These are phyloP conservation scores for Bradysia coprophila DNA, from an alignment of 1,140 invertebrate genomes.

Conservation along the genomic window DNA sequence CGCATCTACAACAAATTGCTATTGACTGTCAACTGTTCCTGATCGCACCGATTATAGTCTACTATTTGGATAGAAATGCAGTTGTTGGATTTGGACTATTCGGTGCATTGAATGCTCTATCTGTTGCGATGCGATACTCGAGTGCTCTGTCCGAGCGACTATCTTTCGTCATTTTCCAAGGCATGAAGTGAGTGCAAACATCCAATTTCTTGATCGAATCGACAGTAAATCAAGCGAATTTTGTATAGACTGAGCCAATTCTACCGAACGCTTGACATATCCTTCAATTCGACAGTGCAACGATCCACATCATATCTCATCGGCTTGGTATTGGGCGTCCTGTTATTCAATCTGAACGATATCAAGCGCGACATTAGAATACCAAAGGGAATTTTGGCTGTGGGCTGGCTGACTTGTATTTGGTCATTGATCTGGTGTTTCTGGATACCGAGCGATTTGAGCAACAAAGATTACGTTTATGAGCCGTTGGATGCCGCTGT, in stretches of 20 bases:
- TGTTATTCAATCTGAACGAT: conserved; percentile 35
- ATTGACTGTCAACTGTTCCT: conserved; percentile 69
- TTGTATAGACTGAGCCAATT: conserved; percentile 36
- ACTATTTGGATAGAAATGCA: conserved; percentile 36
- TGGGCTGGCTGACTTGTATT: conserved; percentile 31
- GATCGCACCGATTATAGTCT: conserved; percentile 46
- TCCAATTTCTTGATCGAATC: neutral
- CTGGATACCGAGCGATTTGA: conserved; percentile 35
- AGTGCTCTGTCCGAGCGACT: conserved; percentile 34
- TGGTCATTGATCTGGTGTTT: conserved; percentile 31
- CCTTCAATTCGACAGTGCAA: conserved; percentile 36
- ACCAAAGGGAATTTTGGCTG: conserved; percentile 16
- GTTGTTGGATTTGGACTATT: conserved; percentile 30
- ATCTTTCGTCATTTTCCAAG: conserved; percentile 41
- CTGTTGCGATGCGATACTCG: conserved; percentile 38
- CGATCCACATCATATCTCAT: conserved; percentile 43
- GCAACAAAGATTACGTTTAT: conserved; percentile 37
- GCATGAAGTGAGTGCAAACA: conserved; percentile 33
- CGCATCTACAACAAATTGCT: conserved; percentile 51
- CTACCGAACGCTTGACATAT: conserved; percentile 41
- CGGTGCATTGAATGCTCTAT: conserved; percentile 30
- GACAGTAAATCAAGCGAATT: too few species aligned
- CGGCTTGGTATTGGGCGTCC: conserved; percentile 37
- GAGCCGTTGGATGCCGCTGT: conserved; percentile 35
- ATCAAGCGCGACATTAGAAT: conserved; percentile 23